Base-by-base conservation (phyloP, 92 coral and sea anemone genomes). In the Umimayanthus kanabou region DNA sequence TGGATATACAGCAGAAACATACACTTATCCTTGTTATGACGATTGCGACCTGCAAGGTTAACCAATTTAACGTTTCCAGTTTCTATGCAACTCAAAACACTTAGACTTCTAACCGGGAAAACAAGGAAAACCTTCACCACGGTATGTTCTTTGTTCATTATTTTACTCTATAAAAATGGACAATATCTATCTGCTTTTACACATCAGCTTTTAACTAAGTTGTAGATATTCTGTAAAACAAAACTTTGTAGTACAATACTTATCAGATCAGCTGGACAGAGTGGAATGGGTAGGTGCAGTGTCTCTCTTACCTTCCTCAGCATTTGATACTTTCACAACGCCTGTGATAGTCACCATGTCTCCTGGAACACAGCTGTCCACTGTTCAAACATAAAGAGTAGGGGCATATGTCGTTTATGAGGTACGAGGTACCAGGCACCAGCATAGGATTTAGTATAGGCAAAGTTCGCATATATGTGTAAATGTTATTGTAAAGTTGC, bases 361-460 rank as follows among this genome's bases (percentile, higher is more conserved):
- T 7, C 99, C 99, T 64, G 99, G 99, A 47, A 97, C 98, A 85
- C 94, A 94, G 85, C 99, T 97, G 89, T 97, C 99, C 85, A 97
- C 99, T 97, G 85, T 53, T 85, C 47, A 64, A 74, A 61, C 25
- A 85, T 15, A 18, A 76, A 73, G 42, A 55, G 28, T n/a, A 29
- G 14, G 30, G n/a, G 39, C 3, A 6, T 6, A 6, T 61, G 26
- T 61, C 26, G 20, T 61, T 25, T 20, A 4, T 61, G 11, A 22
- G 69, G 26, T 61, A 6, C 22, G 11, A 22, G 69, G 26, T 61
- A 6, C 22, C 11, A 50, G 7, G 57, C 57, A 50, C 57, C 15
- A 53, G 39, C 81, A 20, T 11, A 15, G 39, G 11, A 23, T 47
- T n/a, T 5, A n/a, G 5, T 8, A 29, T 33, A 9, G n/a, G 76